These are phyloP conservation scores for Pediacus dermestoides DNA, from an alignment of 2,888 invertebrate species.

Conservation along the genomic window DNA sequence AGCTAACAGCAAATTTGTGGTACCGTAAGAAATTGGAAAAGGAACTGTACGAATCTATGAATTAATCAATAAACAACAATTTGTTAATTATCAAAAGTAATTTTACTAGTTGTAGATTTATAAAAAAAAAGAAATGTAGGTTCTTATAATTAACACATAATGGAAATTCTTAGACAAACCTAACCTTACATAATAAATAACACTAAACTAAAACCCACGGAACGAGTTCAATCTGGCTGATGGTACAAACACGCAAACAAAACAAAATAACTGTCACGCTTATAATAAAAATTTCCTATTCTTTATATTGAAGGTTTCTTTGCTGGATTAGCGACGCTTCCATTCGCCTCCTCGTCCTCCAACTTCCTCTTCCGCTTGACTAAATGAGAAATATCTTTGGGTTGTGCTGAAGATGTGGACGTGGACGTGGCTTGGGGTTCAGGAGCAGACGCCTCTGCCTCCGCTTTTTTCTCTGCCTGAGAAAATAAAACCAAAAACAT, in stretches of 20 bases:
- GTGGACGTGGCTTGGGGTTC: slow-evolving; percentile 9
- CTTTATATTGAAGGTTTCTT: slow-evolving; percentile 56
- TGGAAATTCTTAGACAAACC: too few relatives aligned
- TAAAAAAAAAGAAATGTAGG: background rate
- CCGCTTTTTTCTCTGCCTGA: slow-evolving; percentile 28
- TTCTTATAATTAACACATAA: too few relatives aligned
- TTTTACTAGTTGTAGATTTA: too few relatives aligned
- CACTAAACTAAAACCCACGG: too few relatives aligned
- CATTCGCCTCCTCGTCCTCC: slow-evolving; percentile 55
- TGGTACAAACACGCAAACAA: background rate
- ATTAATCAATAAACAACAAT: too few relatives aligned
- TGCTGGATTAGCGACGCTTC: slow-evolving; percentile 51
- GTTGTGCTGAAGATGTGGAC: slow-evolving; percentile 51
- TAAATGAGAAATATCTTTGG: slow-evolving; percentile 76
- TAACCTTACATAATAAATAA: too few relatives aligned
- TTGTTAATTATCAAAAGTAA: too few relatives aligned
- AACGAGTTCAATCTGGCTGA: too few relatives aligned
- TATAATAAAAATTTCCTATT: slow-evolving; percentile 2
- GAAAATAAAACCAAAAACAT: slow-evolving; percentile 15
- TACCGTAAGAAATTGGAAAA: slow-evolving; percentile 40
- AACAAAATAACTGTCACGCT: background rate
- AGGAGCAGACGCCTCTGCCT: slow-evolving; percentile 32
- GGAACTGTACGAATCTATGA: slow-evolving; percentile 31
- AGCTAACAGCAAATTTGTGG: slow-evolving; percentile 41
- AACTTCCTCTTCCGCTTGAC: slow-evolving; percentile 74